Evolutionary conservation across 2,113 vertebrate genomes (phyloP).

Genomic region (Machaerirhynchus nigripectus): DNA sequence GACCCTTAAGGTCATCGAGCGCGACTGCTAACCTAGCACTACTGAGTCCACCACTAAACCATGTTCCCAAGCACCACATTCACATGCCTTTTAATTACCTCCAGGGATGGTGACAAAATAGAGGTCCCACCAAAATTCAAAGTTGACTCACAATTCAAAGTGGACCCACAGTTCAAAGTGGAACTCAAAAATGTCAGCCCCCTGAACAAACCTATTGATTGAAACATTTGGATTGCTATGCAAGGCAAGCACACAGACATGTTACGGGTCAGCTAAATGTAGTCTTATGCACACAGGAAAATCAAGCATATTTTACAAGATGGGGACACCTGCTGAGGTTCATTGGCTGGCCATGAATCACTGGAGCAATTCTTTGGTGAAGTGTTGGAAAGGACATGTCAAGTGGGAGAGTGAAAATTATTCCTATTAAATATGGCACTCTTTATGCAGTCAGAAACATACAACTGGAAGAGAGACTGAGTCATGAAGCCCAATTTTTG

Average conservation of each 20-base stretch:
- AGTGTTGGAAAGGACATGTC: not conserved
- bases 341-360: not conserved
- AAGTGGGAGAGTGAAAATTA: not conserved
- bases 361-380: not conserved
- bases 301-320: not conserved
- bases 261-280: not conserved
- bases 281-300: not conserved
- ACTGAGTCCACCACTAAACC: not conserved
- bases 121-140: not conserved
- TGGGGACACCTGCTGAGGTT: not conserved
- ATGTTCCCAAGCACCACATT: not conserved
- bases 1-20: rapidly evolving
- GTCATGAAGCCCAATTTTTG: not conserved
- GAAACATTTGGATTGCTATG: not conserved
- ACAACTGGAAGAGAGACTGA: not conserved
- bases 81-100: not conserved
- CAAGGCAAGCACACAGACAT: not conserved
- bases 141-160: not conserved
- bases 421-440: not conserved
- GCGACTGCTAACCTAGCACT: not conserved
- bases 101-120: not conserved
- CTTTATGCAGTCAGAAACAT: not conserved
- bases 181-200: not conserved
- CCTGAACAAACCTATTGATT: not conserved
- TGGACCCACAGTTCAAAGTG: not conserved